Evolutionary conservation across 1,140 invertebrate genomes (phyloP).

Genomic region (Drosophila leontia): DNA sequence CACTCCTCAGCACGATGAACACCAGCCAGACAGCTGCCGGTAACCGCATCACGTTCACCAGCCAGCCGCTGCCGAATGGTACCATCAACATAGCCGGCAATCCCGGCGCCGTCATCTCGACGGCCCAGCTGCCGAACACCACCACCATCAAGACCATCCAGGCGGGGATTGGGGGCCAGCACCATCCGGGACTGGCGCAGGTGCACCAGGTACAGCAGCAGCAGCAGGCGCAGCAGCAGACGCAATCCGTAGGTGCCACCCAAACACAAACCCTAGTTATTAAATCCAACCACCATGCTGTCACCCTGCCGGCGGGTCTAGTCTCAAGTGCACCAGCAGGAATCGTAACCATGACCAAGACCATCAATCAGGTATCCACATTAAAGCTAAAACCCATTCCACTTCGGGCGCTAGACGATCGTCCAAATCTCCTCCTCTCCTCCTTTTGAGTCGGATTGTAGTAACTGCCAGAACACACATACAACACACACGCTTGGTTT

Average conservation of each 20-base stretch:
- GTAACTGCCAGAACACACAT: constrained; percentile 14
- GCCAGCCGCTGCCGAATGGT: constrained; percentile 87
- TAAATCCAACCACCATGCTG: constrained; percentile 85
- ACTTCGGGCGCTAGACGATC: constrained; percentile 45
- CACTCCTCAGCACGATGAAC: constrained; percentile 65
- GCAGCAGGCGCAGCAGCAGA: constrained; percentile 71
- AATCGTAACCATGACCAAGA: constrained; percentile 85
- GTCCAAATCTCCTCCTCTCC: constrained; percentile 20
- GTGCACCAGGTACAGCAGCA: constrained; percentile 68
- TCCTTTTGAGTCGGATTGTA: constrained; percentile 30
- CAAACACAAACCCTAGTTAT: constrained; percentile 85
- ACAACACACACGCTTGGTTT: constrained; percentile 20
- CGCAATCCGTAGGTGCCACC: constrained; percentile 84
- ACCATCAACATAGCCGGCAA: constrained; percentile 84
- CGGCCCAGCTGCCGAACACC: constrained; percentile 80
- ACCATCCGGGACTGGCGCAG: constrained; percentile 78
- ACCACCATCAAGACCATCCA: constrained; percentile 86
- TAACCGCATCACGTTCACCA: constrained; percentile 86
- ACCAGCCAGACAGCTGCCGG: constrained; percentile 73
- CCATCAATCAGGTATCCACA: constrained; percentile 84
- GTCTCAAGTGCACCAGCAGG: constrained; percentile 85
- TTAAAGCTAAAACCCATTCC: constrained; percentile 53
- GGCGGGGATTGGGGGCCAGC: constrained; percentile 61
- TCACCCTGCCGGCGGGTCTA: constrained; percentile 84
- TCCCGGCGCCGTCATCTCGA: constrained; percentile 72